phyloP scores from a whole-genome alignment of 2,797 vertebrate genomes.

The Lacerta bilineata region DNA sequence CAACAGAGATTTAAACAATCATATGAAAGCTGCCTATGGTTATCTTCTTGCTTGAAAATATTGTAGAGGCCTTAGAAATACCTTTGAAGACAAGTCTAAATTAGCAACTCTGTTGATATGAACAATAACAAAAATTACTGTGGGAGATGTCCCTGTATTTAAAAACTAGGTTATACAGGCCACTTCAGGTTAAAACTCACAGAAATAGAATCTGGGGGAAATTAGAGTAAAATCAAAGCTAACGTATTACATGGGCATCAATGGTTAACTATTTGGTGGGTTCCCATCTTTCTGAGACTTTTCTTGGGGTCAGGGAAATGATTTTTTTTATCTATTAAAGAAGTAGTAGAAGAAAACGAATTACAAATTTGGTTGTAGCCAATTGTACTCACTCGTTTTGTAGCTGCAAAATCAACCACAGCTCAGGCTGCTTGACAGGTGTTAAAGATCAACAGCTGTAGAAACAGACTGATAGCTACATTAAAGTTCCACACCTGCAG shows the following conservation, averaged over 20 bases:
- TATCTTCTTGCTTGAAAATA: background rate
- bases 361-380: conserved; percentile 39
- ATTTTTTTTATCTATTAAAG: background rate
- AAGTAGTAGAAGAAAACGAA: conserved; percentile 50
- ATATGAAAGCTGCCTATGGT: background rate
- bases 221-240: background rate
- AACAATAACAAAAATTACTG: background rate
- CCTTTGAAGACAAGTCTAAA: conserved; percentile 6
- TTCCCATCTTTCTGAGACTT: background rate
- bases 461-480: conserved; percentile 60
- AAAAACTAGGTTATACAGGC: conserved; percentile 27
- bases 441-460: conserved; percentile 71
- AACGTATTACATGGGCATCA: background rate
- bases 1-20: background rate
- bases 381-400: conserved; percentile 55
- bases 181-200: conserved; percentile 44
- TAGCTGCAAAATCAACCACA: conserved; percentile 43
- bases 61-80: rapidly evolving
- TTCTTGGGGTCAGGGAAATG: background rate
- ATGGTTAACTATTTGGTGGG: background rate
- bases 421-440: conserved; percentile 39
- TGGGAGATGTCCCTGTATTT: conserved; percentile 29
- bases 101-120: background rate
- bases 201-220: conserved; percentile 26
- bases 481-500: conserved; percentile 63